A percentile compares a stretch with the other conserved stretches of the same genome.
phyloP scores from a whole-genome alignment of 2,888 invertebrate species.

The Tetrapedia diversipes region DNA sequence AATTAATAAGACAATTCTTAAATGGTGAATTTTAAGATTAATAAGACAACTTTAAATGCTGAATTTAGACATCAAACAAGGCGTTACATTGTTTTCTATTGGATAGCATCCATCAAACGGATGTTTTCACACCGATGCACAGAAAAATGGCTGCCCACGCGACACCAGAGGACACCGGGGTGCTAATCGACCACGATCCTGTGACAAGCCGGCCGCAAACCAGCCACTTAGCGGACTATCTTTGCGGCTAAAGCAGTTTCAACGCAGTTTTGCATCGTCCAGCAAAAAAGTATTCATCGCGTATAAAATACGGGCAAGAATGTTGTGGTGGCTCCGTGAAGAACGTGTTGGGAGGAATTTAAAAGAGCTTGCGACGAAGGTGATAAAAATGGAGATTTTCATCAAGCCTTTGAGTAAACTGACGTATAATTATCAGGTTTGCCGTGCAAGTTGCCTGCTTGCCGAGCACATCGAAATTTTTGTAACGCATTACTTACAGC shows the following conservation, averaged over 20 bases:
- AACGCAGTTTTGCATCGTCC: slow-evolving; percentile 35
- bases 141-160: slow-evolving; percentile 45
- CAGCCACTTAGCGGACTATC: slow-evolving; percentile 56
- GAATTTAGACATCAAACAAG: slow-evolving; percentile 36
- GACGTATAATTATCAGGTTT: no score
- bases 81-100: slow-evolving; percentile 18
- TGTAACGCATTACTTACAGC: no score
- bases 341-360: slow-evolving; percentile 3
- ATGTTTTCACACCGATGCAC: slow-evolving; percentile 14
- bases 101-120: slow-evolving; percentile 31
- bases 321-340: background rate
- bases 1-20: background rate
- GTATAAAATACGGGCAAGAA: background rate
- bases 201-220: slow-evolving; percentile 48
- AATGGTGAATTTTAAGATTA: slow-evolving; percentile 5
- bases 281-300: slow-evolving; percentile 30
- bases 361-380: background rate
- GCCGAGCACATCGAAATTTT: no score
- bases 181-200: slow-evolving; percentile 54
- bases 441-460: no score
- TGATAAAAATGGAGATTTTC: background rate
- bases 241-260: slow-evolving; percentile 47
- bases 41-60: no score
- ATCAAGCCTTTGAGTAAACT: no score
- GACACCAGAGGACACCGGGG: slow-evolving; percentile 45